Evolutionary conservation across 2,888 invertebrate genomes (phyloP).

Genomic region (Eristalis pertinax): DNA sequence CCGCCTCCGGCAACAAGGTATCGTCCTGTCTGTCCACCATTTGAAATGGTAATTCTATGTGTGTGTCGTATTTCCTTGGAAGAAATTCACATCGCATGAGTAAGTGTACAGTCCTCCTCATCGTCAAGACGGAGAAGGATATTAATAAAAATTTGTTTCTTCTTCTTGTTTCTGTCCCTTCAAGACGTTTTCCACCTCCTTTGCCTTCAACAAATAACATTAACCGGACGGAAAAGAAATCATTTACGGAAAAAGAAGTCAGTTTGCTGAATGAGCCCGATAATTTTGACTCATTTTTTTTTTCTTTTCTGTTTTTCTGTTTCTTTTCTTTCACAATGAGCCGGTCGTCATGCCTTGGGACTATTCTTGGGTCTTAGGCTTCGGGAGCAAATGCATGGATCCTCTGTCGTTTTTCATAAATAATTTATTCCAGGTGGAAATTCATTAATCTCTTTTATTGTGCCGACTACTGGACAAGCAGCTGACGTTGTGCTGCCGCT

Average conservation of each 20-base stretch:
- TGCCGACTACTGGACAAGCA: slow-evolving; percentile 63
- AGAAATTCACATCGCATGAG: slow-evolving; percentile 58
- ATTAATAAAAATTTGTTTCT: slow-evolving; percentile 59
- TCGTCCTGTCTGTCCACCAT: slow-evolving; percentile 58
- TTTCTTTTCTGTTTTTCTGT: neutral
- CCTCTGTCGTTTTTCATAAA: slow-evolving; percentile 70
- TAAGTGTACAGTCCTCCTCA: slow-evolving; percentile 47
- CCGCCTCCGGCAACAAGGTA: slow-evolving; percentile 57
- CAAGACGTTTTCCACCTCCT: slow-evolving; percentile 12
- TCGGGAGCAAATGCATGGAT: slow-evolving; percentile 50
- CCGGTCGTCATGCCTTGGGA: slow-evolving; percentile 30
- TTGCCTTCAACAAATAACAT: slow-evolving; percentile 66
- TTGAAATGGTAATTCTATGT: slow-evolving; percentile 66
- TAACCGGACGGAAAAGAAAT: slow-evolving; percentile 69
- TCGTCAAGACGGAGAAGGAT: slow-evolving; percentile 51
- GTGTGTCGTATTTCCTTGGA: slow-evolving; percentile 65
- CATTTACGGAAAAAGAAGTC: slow-evolving; percentile 72
- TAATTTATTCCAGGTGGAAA: slow-evolving; percentile 73
- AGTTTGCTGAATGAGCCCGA: slow-evolving; percentile 71
- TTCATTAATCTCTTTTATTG: slow-evolving; percentile 73
- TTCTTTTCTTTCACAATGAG: neutral
- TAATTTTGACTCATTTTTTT: slow-evolving; percentile 46
- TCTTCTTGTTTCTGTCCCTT: slow-evolving; percentile 14
- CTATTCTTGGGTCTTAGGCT: neutral
- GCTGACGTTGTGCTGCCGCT: slow-evolving; percentile 41